phyloP scores from a whole-genome alignment of 1,140 invertebrate genomes.

The Leptinotarsa texana region DNA sequence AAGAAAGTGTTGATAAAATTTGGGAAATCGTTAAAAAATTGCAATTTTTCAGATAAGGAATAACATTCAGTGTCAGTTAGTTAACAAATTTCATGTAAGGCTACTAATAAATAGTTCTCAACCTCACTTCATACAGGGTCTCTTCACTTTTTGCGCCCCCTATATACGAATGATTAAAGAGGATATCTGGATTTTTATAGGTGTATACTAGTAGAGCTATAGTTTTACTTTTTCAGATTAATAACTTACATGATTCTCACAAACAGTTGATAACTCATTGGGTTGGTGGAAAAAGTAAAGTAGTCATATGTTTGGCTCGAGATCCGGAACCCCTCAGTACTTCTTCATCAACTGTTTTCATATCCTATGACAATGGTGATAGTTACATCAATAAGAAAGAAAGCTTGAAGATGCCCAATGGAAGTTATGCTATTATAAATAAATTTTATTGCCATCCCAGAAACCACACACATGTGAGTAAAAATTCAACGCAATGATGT shows the following conservation, averaged over 20 bases:
- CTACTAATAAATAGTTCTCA: no score
- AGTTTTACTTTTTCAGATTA: no score
- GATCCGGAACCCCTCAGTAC: constrained; percentile 59
- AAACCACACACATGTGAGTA: constrained; percentile 73
- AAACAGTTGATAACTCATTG: constrained; percentile 88
- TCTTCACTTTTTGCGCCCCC: no score
- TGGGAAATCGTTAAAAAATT: no score
- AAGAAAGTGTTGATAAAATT: no score
- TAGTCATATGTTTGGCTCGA: constrained; percentile 82
- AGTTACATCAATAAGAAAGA: constrained; percentile 76
- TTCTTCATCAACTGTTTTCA: constrained; percentile 74
- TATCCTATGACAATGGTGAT: constrained; percentile 85
- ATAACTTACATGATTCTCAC: constrained; percentile 79
- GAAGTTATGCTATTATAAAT: constrained; percentile 60
- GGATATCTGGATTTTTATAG: no score
- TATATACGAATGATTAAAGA: no score
- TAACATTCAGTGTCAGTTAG: no score
- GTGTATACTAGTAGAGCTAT: no score
- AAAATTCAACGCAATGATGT: neutral
- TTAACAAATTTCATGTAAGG: no score
- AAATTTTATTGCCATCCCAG: constrained; percentile 84
- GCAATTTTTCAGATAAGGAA: no score
- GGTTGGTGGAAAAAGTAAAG: constrained; percentile 82
- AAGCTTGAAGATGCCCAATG: constrained; percentile 62
- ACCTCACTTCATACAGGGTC: no score